Evolutionary conservation across 2,113 vertebrate genomes (phyloP).

Genomic region (Corythornis madagascariensis): DNA sequence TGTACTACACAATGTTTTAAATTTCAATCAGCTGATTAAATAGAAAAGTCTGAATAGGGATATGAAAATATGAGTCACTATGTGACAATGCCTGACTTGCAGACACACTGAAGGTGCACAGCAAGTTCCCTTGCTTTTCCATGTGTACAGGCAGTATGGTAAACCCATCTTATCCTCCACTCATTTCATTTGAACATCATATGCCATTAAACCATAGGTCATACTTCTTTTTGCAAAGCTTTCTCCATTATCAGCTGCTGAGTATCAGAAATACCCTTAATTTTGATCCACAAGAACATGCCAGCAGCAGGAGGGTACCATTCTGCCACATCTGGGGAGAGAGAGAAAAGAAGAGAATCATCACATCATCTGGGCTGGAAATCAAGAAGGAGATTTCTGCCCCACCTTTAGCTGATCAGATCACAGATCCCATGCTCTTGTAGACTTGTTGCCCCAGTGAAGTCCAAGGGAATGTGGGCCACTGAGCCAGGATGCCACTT

Average conservation of each 20-base stretch:
- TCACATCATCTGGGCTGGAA: too few species aligned
- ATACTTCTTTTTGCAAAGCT: slow-evolving; percentile 90
- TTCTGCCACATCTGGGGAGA: slow-evolving; percentile 84
- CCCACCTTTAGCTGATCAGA: neutral
- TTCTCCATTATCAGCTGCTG: slow-evolving; percentile 87
- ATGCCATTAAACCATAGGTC: neutral
- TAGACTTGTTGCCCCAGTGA: neutral
- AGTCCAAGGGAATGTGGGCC: neutral
- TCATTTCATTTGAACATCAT: neutral
- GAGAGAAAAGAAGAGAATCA: neutral
- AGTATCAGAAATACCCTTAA: slow-evolving; percentile 87
- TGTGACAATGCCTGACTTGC: neutral
- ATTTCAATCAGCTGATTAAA: neutral
- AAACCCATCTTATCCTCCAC: neutral
- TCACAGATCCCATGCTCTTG: neutral
- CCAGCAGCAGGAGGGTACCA: slow-evolving; percentile 90
- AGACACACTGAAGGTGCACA: neutral
- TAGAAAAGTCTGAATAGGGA: neutral
- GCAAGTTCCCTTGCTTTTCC: neutral
- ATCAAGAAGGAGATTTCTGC: neutral
- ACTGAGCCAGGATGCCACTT: neutral
- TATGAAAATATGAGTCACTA: neutral
- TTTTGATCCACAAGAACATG: slow-evolving; percentile 96
- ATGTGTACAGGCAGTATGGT: neutral
- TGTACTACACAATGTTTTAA: neutral